Conservation (phyloP, 2,888 invertebrate species). For the Phyllotreta striolata region DNA sequence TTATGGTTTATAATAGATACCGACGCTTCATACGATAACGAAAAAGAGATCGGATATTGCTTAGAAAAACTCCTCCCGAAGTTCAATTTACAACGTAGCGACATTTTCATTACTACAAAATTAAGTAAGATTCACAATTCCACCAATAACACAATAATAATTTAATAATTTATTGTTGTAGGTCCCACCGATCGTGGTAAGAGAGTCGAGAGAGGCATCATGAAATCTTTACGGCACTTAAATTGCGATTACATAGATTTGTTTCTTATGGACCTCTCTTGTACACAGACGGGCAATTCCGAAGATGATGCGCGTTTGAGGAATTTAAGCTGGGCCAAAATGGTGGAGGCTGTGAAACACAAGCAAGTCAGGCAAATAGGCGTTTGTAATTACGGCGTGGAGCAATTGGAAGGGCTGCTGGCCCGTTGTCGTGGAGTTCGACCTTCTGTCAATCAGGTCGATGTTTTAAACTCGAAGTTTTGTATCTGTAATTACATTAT, state of each 20-base stretch:
- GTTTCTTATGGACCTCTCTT: constrained; percentile 85
- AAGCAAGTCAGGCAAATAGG: constrained; percentile 74
- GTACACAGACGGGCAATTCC: constrained; percentile 64
- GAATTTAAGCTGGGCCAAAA: constrained; percentile 71
- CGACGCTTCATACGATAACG: constrained; percentile 80
- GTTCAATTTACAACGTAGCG: constrained; percentile 71
- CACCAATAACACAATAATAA: no score
- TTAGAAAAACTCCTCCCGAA: constrained; percentile 72
- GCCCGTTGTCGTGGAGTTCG: constrained; percentile 63
- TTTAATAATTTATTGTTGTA: background rate
- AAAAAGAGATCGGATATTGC: constrained; percentile 72
- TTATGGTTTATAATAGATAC: constrained; percentile 68
- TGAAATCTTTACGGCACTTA: constrained; percentile 69
- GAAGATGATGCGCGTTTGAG: constrained; percentile 68
- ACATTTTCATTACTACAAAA: constrained; percentile 84
- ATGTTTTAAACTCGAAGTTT: background rate
- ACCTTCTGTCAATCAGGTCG: constrained; percentile 78
- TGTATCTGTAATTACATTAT: constrained; percentile 21
- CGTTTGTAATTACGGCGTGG: constrained; percentile 79
- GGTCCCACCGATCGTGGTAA: constrained; percentile 65
- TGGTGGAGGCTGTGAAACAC: constrained; percentile 70
- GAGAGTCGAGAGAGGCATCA: constrained; percentile 63
- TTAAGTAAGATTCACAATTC: constrained; percentile 64
- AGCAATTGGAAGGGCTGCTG: constrained; percentile 72
- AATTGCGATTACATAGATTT: constrained; percentile 76